Base-by-base conservation (phyloP, 2,888 invertebrate species). In the Metopia argyrocephala region DNA sequence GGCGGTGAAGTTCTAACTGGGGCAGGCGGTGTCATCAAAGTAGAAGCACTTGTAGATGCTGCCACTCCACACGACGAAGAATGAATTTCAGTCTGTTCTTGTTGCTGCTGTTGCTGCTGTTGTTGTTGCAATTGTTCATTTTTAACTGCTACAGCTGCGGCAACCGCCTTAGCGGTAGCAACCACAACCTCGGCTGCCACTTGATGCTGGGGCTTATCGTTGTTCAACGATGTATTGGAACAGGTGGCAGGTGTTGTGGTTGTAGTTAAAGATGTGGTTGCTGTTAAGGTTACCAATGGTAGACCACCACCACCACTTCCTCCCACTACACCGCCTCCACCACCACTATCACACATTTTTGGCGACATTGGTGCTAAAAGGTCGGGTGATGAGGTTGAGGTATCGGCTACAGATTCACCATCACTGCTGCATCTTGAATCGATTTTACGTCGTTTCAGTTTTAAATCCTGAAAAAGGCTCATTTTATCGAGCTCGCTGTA, bases 381-480 rank as follows among this genome's bases (percentile, higher is more conserved):
- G 92, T 96, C 96, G 91, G 96, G 96, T 90, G 96, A 97, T 90
- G 96, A 96, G 90, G 96, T 96, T 91, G 96, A 96, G 91, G 96
- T 96, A 92, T 97, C 97, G 91, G 96, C 96, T 92, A 96, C 95
- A 91, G 96, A 96, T 93, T 96, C 97, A 94, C 97, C 97, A 94
- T 97, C 97, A 92, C 96, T 96, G 92, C 96, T 96, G 93, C 97
- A 96, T 93, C 97, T 94, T 92, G 97, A 97, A 93, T 97, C 97
- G 92, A 97, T 96, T 94, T 98, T 97, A 93, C 97, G 96, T 93
- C 97, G 94, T 94, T 98, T 98, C 92, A 98, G 93, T 93, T 98
- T 98, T 93, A 97, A 95, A 94, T 97, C 97, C 94, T 97, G 97
- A 94, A 97, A 97, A 93, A 97, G 96, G 96, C 97, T 97, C 97